phyloP scores from a whole-genome alignment of 2,797 vertebrate species.

The Dendrocincla tyrannina region DNA sequence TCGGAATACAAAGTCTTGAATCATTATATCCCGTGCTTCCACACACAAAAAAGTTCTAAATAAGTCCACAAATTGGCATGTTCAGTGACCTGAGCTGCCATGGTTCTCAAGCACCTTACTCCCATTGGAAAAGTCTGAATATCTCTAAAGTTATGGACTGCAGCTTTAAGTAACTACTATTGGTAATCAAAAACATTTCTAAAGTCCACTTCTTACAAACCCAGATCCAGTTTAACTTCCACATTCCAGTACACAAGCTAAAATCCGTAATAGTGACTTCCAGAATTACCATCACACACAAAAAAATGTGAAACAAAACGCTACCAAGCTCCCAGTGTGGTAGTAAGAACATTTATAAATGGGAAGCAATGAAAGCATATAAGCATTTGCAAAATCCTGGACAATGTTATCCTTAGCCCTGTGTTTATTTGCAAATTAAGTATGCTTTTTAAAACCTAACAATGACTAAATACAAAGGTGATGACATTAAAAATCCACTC shows the following conservation, averaged over 20 bases:
- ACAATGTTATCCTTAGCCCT: not conserved
- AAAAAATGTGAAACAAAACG: not conserved
- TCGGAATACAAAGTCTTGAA: not conserved
- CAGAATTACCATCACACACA: not conserved
- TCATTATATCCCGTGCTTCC: not conserved
- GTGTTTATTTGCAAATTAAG: constrained; percentile 30
- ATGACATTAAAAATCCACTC: not conserved
- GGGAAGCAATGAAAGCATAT: not conserved
- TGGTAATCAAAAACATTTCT: not conserved
- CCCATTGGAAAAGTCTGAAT: not conserved
- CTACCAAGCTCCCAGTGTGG: not conserved
- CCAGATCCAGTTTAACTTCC: not conserved
- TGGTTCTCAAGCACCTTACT: not conserved
- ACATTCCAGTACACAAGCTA: not conserved
- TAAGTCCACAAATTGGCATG: not conserved
- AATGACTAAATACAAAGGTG: not conserved
- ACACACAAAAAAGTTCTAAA: not conserved
- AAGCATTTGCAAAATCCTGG: not conserved
- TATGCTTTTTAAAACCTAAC: not conserved
- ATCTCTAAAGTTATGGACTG: not conserved
- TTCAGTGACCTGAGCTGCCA: rapidly evolving
- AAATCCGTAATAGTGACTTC: not conserved
- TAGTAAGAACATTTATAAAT: not conserved
- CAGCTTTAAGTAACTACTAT: not conserved
- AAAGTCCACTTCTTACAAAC: not conserved